phyloP scores from a whole-genome alignment of 2,797 vertebrate species.

The Gadopsis marmoratus region DNA sequence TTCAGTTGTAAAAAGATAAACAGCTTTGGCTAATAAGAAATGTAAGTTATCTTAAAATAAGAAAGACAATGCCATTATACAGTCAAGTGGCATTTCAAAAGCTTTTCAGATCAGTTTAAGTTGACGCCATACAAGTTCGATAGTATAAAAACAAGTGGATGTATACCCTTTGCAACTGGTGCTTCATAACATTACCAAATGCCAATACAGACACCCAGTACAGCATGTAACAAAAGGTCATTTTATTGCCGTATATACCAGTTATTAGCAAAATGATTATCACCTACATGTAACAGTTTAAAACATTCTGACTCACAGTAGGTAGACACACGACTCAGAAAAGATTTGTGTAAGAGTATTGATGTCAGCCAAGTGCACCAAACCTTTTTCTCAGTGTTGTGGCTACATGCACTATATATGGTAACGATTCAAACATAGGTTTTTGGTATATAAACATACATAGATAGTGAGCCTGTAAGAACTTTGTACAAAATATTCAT shows the following conservation, averaged over 20 bases:
- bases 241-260: constrained; percentile 56
- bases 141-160: constrained; percentile 63
- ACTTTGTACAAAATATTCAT: constrained; percentile 70
- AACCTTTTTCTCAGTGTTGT: constrained; percentile 60
- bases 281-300: constrained; percentile 71
- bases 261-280: constrained; percentile 47
- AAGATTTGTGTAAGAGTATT: constrained; percentile 46
- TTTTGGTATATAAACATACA: constrained; percentile 85
- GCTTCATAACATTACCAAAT: constrained; percentile 41
- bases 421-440: constrained; percentile 67
- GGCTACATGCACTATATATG: constrained; percentile 58
- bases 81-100: constrained; percentile 58
- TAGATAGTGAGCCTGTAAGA: constrained; percentile 61
- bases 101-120: constrained; percentile 56
- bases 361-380: constrained; percentile 71
- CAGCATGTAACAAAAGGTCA: constrained; percentile 52
- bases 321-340: constrained; percentile 35
- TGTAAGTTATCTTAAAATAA: constrained; percentile 57
- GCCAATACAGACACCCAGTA: constrained; percentile 26
- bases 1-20: constrained; percentile 51
- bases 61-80: constrained; percentile 23
- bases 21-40: constrained; percentile 75
- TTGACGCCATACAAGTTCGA: constrained; percentile 46
- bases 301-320: constrained; percentile 64
- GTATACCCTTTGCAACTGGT: constrained; percentile 60